A percentile compares a stretch with the other conserved stretches of the same genome.
Conservation (phyloP, 2,797 vertebrate species). For the Loriculus beryllinus region DNA sequence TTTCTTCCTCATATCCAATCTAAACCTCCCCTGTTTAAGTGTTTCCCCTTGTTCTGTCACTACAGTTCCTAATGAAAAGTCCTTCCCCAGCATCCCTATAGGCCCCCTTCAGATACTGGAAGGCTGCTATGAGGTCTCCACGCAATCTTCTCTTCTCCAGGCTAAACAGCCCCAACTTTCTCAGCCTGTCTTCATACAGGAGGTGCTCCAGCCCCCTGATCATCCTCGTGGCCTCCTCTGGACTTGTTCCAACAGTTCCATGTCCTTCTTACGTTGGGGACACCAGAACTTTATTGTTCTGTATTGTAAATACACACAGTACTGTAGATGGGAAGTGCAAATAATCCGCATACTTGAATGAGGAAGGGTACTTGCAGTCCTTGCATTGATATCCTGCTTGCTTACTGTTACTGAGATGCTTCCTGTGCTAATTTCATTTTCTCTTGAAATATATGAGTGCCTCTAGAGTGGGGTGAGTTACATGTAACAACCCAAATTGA, state of each 20-base stretch:
- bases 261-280: neutral
- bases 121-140: neutral
- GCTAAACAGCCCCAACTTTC: neutral
- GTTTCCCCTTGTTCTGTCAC: neutral
- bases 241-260: neutral
- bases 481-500: neutral
- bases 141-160: neutral
- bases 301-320: neutral
- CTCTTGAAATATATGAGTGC: conserved; percentile 9
- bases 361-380: neutral
- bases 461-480: conserved; percentile 20
- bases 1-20: no score
- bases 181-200: neutral
- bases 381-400: conserved; percentile 8
- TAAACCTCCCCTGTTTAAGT: no score
- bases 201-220: neutral
- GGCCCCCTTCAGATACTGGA: neutral
- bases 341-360: conserved; percentile 20
- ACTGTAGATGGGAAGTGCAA: neutral
- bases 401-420: conserved; percentile 39
- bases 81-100: neutral
- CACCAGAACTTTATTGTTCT: no score
- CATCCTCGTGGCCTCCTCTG: neutral
- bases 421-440: conserved; percentile 18
- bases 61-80: neutral